Percentiles rank a stretch among this genome's conserved stretches.
These are phyloP conservation scores for Anthrax anthrax DNA, from an alignment of 2,888 invertebrate species.

Conservation along the genomic window DNA sequence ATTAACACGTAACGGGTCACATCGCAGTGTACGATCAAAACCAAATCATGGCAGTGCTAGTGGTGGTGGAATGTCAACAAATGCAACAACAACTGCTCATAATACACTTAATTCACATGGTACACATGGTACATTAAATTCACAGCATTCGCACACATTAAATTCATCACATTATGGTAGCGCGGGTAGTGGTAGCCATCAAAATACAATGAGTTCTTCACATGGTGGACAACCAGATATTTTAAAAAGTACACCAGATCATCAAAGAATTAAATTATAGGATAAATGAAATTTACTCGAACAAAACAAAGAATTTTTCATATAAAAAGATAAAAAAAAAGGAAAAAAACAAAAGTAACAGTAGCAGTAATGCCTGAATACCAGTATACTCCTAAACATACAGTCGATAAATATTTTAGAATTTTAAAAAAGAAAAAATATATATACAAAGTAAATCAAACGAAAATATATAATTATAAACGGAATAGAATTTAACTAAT, in stretches of 20 bases:
- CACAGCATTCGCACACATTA: conserved; percentile 33
- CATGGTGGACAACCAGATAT: conserved; percentile 62
- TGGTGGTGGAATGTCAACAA: conserved; percentile 26
- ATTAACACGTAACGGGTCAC: conserved; percentile 54
- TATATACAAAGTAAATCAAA: no score
- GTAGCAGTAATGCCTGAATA: no score
- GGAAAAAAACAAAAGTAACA: no score
- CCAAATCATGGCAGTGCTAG: conserved; percentile 14
- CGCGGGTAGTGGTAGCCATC: conserved; percentile 23
- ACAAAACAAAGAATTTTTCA: no score
- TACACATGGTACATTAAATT: conserved; percentile 34
- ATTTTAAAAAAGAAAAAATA: no score
- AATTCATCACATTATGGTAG: conserved; percentile 30
- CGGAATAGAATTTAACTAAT: no score
- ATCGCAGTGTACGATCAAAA: conserved; percentile 41
- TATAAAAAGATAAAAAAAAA: no score
- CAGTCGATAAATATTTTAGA: no score
- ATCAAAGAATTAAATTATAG: conserved; percentile 40
- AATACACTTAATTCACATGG: conserved; percentile 46
- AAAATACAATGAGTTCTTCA: conserved; percentile 31
- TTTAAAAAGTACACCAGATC: conserved; percentile 74
- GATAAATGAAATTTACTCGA: no score
- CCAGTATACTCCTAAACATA: no score
- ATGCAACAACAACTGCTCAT: conserved; percentile 38
- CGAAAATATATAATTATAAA: no score